phyloP scores from a whole-genome alignment of 92 coral and sea anemone genomes.

The Plumapathes pennacea region DNA sequence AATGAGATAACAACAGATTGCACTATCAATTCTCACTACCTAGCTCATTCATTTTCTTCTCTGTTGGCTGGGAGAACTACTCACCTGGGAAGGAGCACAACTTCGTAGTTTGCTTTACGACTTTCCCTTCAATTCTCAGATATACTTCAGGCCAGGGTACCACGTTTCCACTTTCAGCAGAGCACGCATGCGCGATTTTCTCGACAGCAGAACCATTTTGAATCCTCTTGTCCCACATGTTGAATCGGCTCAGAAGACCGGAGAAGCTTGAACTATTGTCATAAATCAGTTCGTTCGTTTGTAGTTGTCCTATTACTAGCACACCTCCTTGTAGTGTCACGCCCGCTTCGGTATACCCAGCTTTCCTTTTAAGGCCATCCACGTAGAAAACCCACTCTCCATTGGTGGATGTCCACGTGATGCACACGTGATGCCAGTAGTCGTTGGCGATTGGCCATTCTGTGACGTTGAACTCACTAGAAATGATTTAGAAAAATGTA shows the following conservation, averaged over 20 bases:
- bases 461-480: no score
- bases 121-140: conserved; percentile 17
- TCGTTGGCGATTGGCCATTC: not conserved
- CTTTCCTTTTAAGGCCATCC: conserved; percentile 2
- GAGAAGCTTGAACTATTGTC: no score
- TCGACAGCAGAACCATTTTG: not conserved
- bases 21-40: no score
- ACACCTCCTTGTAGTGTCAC: no score
- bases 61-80: no score
- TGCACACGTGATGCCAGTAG: conserved; percentile 21
- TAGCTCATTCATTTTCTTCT: no score
- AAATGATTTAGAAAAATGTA: no score
- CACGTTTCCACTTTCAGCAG: conserved; percentile 11
- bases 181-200: conserved; percentile 15
- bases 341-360: no score
- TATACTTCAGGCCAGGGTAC: conserved; percentile 33
- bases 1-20: no score
- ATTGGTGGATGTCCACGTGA: not conserved
- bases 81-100: conserved; percentile 22
- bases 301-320: no score
- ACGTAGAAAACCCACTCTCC: conserved; percentile 18
- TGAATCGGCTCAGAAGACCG: conserved; percentile 16
- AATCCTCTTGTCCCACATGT: conserved; percentile 21
- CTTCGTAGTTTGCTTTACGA: not conserved
- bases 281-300: no score